phyloP scores from a whole-genome alignment of 2,888 invertebrate genomes.

The Apotomis betuletana region DNA sequence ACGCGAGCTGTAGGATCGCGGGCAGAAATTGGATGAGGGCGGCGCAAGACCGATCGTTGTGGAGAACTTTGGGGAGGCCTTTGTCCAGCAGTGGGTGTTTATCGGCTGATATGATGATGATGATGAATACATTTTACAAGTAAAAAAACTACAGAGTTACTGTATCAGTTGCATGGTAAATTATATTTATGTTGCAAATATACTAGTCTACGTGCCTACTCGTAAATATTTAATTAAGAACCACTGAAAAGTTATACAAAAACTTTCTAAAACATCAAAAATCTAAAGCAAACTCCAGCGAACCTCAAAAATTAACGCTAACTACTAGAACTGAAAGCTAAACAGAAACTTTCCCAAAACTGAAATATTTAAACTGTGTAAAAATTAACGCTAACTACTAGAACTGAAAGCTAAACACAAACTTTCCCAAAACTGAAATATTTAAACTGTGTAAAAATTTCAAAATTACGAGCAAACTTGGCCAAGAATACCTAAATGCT shows the following conservation, averaged over 20 bases:
- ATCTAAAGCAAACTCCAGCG: not conserved
- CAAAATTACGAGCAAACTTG: not conserved
- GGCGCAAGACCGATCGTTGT: too few species aligned
- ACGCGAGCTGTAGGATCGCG: too few species aligned
- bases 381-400: not conserved
- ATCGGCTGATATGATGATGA: too few species aligned
- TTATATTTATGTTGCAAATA: too few species aligned
- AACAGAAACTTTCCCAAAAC: not conserved
- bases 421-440: not conserved
- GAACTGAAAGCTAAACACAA: not conserved
- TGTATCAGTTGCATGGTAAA: too few species aligned
- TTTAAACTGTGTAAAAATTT: not conserved
- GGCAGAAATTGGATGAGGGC: too few species aligned
- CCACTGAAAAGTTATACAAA: not conserved
- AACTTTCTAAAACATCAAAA: not conserved
- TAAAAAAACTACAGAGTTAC: too few species aligned
- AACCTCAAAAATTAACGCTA: not conserved
- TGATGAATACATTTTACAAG: too few species aligned
- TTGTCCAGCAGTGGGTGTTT: too few species aligned
- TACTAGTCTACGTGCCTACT: too few species aligned
- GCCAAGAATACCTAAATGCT: not conserved
- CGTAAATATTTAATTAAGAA: too few species aligned
- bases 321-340: not conserved
- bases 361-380: not conserved
- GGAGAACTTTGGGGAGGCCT: too few species aligned